A percentile compares a stretch with the other conserved stretches of the same genome.
These are phyloP conservation scores for Cistogaster globosa DNA, from an alignment of 2,888 invertebrate species.

Conservation along the genomic window DNA sequence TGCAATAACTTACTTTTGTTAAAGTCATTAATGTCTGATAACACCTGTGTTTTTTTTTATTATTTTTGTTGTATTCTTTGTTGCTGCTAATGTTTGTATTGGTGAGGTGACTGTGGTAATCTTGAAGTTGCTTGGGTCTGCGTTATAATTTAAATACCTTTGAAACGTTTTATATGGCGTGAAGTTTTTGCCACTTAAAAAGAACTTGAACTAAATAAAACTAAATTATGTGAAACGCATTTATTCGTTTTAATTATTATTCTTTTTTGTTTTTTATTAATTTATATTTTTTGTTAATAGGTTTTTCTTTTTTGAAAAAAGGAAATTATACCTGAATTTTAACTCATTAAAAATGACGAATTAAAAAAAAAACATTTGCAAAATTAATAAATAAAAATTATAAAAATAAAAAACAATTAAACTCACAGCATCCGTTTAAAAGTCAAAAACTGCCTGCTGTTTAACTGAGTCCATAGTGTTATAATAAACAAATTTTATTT, in stretches of 20 bases:
- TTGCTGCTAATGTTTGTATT: neutral
- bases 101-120: neutral
- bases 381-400: constrained; percentile 28
- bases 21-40: constrained; percentile 64
- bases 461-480: constrained; percentile 31
- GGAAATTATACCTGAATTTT: constrained; percentile 16
- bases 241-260: neutral
- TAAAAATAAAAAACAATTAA: constrained; percentile 57
- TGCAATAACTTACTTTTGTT: constrained; percentile 73
- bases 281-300: too few species aligned
- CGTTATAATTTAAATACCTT: constrained; percentile 17
- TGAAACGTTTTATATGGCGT: constrained; percentile 52
- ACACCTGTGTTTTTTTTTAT: constrained; percentile 54
- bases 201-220: constrained; percentile 43
- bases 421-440: constrained; percentile 64
- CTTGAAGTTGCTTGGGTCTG: constrained; percentile 12
- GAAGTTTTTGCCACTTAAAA: constrained; percentile 57
- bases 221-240: constrained; percentile 55
- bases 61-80: neutral
- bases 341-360: constrained; percentile 55
- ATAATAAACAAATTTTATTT: constrained; percentile 29
- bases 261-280: too few species aligned
- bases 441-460: constrained; percentile 53
- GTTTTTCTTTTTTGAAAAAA: constrained; percentile 25
- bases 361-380: constrained; percentile 32